Base-by-base conservation (phyloP, 2,888 invertebrate species). In the Xestia rhomboidea region DNA sequence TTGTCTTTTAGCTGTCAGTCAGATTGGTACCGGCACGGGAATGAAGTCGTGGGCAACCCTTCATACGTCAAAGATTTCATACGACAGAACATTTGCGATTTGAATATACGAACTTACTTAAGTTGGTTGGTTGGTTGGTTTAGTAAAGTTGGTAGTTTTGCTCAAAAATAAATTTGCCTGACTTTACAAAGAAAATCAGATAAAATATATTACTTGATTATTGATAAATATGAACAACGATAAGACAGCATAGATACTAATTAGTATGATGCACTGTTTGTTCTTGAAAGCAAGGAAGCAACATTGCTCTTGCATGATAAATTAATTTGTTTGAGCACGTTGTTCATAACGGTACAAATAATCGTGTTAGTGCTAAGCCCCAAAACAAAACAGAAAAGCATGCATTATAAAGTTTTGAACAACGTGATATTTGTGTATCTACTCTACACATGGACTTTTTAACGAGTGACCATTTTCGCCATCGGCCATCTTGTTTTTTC, bases 251-350 rank as follows among this genome's bases (percentile, higher is more conserved):
- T n/a, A n/a, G n/a, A n/a, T 57, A 51, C 49, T 68, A 64, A 67
- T 54, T 60, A 68, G n/a, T 68, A 44, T 71, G 34, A 63, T 30
- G 18, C 63, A 38, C 66, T 27, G 54, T 63, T 49, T 11, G 62
- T 79, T 72, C 27, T 79, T 79, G 15, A 13, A 66, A 79, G n/a
- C 30, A 60, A 69, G 15, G 15, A 66, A 79, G n/a, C 30, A 60
- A 69, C 38, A 54, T 24, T 51, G 34, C 18, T 69, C 44, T 51
- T 41, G 27, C 41, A 7, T 72, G 27, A 24, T 68, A 51, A 63
- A 51, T 38, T 57, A 51, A 70, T 83, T n/a, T 0, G 70, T 66
- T 57, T 63, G 0, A 70, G 18, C 44, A 38, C 6, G 49, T 62
- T 57, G 21, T 49, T 77, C n/a, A 21, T 11, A 80, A 60, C 8